Evolutionary conservation across 2,888 invertebrate species (phyloP).

Genomic region (Pycnomerus fuliginosus): DNA sequence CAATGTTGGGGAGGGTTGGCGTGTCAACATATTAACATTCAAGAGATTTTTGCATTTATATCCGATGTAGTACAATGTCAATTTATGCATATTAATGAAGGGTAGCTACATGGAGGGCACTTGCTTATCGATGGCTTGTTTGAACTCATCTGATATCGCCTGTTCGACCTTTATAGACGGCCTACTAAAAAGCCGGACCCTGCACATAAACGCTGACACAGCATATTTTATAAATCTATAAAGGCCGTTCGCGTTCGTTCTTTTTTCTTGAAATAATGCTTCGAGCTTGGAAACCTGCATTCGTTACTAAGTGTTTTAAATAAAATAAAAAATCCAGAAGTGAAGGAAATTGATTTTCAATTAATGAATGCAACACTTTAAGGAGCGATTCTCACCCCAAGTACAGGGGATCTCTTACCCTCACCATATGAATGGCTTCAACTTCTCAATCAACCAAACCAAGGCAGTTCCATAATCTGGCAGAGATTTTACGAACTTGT

Average conservation of each 20-base stretch:
- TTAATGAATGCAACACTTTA: not conserved
- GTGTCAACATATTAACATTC: slow-evolving; percentile 39
- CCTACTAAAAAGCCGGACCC: slow-evolving; percentile 27
- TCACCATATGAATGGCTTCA: not conserved
- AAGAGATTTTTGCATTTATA: slow-evolving; percentile 44
- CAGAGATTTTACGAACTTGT: not conserved
- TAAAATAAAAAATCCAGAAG: no score
- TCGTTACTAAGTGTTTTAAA: no score
- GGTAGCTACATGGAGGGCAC: slow-evolving; percentile 12
- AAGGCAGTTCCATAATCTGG: not conserved
- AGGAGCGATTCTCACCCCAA: not conserved
- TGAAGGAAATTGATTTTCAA: not conserved
- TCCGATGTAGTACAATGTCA: slow-evolving; percentile 42
- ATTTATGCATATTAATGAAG: slow-evolving; percentile 48
- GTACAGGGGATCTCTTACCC: no score
- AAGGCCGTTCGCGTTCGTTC: slow-evolving; percentile 28
- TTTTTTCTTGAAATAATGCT: slow-evolving; percentile 23
- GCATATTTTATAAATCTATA: slow-evolving; percentile 43
- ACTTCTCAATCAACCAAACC: not conserved
- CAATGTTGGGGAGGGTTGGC: slow-evolving; percentile 10
- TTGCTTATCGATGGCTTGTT: slow-evolving; percentile 22
- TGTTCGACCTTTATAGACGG: slow-evolving; percentile 26
- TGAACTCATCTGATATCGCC: slow-evolving; percentile 26
- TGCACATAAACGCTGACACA: slow-evolving; percentile 35
- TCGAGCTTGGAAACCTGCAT: no score